A percentile compares a stretch with the other conserved stretches of the same genome.
Conservation (phyloP, 2,113 vertebrate species). For the Nipponia nippon region DNA sequence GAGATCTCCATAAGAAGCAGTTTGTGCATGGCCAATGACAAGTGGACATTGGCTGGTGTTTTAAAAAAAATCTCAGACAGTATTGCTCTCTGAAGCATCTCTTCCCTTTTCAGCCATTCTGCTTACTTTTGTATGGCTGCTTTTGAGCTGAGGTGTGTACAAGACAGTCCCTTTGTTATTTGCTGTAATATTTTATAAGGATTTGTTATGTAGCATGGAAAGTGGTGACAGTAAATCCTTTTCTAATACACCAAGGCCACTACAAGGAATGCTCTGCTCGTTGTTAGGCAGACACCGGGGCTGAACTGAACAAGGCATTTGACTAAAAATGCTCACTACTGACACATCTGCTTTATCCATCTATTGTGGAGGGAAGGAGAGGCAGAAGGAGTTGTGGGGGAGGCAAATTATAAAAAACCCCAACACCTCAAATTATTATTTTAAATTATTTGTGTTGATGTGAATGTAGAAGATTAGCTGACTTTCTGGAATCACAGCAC, state of each 20-base stretch:
- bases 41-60: not conserved
- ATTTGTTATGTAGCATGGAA: not conserved
- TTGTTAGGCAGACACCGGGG: not conserved
- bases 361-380: not conserved
- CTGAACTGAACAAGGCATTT: not conserved
- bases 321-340: not conserved
- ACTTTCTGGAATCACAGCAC: slow-evolving; percentile 12
- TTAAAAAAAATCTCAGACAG: not conserved
- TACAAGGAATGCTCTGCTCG: not conserved
- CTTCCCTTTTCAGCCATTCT: not conserved
- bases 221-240: slow-evolving; percentile 33
- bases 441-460: slow-evolving; percentile 40
- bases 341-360: slow-evolving; percentile 46
- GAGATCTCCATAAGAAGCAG: not conserved
- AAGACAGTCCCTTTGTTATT: not conserved
- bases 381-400: not conserved
- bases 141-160: not conserved
- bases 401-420: not conserved
- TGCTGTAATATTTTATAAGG: not conserved
- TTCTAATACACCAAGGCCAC: not conserved
- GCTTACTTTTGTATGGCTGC: not conserved
- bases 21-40: not conserved
- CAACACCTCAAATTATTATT: not conserved
- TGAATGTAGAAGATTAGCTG: slow-evolving; percentile 20
- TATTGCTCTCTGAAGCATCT: not conserved